Percentiles rank a stretch among this genome's conserved stretches.
phyloP scores from a whole-genome alignment of 2,888 invertebrate species.

The Campoletis raptor region DNA sequence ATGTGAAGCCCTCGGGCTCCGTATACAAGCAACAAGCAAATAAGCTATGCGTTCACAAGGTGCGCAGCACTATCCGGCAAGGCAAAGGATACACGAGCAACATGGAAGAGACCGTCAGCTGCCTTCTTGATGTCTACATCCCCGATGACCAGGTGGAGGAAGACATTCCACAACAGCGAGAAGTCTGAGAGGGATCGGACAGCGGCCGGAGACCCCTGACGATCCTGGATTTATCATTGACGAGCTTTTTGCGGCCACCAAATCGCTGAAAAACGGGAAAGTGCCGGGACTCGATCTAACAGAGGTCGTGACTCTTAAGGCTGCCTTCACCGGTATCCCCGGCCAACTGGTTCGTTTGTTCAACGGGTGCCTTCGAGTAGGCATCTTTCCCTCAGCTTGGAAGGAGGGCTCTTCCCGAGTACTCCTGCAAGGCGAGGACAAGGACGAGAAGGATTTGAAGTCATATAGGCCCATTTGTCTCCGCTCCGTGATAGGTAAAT shows the following conservation, averaged over 20 bases:
- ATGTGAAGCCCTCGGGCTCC: conserved; percentile 65
- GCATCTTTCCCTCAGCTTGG: conserved; percentile 12
- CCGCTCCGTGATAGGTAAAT: conserved; percentile 57
- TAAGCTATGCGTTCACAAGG: too few relatives aligned
- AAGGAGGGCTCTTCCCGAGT: conserved; percentile 38
- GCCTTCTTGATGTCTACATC: conserved; percentile 54
- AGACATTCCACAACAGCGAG: conserved; percentile 32
- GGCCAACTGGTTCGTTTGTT: not conserved
- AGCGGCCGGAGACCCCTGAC: conserved; percentile 30
- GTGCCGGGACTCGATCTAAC: conserved; percentile 56
- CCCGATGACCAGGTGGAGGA: conserved; percentile 50
- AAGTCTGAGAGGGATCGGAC: conserved; percentile 38
- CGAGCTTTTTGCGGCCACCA: not conserved
- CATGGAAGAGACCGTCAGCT: conserved; percentile 49
- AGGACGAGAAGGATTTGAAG: conserved; percentile 49
- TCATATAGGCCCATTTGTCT: conserved; percentile 45
- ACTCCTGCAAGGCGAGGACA: conserved; percentile 50
- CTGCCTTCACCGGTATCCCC: conserved; percentile 22
- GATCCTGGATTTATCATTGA: not conserved
- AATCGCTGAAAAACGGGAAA: conserved; percentile 49
- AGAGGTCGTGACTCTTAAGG: conserved; percentile 38
- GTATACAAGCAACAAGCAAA: conserved; percentile 59
- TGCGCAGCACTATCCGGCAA: too few relatives aligned
- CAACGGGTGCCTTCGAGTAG: too few relatives aligned
- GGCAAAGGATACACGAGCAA: conserved; percentile 15